phyloP scores from a whole-genome alignment of 2,113 vertebrate species.

The Engystomops pustulosus region DNA sequence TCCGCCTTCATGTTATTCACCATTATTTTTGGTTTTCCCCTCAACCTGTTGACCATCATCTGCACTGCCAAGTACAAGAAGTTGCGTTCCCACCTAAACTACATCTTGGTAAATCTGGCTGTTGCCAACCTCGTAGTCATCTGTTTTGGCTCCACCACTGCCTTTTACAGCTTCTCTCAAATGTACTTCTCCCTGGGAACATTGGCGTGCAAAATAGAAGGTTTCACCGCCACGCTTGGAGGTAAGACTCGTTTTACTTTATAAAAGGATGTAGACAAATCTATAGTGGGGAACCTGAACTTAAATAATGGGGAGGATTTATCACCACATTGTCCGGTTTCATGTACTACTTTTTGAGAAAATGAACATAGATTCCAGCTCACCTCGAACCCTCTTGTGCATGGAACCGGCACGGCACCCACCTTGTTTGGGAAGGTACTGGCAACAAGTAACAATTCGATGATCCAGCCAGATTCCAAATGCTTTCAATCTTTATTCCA shows the following conservation, averaged over 20 bases:
- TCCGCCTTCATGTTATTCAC: conserved; percentile 74
- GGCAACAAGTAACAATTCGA: too few species aligned
- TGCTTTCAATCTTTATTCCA: too few species aligned
- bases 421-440: too few species aligned
- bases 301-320: too few species aligned
- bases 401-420: too few species aligned
- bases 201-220: conserved; percentile 76
- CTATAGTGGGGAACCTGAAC: not conserved
- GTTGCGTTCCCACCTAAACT: conserved; percentile 80
- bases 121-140: conserved; percentile 76
- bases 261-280: too few species aligned
- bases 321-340: too few species aligned
- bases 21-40: conserved; percentile 65
- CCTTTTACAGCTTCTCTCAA: conserved; percentile 72
- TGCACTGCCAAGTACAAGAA: conserved; percentile 77
- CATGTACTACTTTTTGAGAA: too few species aligned
- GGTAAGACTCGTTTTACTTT: conserved; percentile 69
- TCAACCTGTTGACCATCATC: conserved; percentile 73
- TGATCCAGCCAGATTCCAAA: too few species aligned
- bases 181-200: conserved; percentile 75
- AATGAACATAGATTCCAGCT: too few species aligned
- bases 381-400: too few species aligned
- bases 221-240: conserved; percentile 74
- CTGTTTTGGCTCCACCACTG: conserved; percentile 71
- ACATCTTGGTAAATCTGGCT: conserved; percentile 81